Percentiles rank a stretch among this genome's conserved stretches.
Evolutionary conservation across 1,140 invertebrate species (phyloP).

Genomic region (Helicoverpa armigera): DNA sequence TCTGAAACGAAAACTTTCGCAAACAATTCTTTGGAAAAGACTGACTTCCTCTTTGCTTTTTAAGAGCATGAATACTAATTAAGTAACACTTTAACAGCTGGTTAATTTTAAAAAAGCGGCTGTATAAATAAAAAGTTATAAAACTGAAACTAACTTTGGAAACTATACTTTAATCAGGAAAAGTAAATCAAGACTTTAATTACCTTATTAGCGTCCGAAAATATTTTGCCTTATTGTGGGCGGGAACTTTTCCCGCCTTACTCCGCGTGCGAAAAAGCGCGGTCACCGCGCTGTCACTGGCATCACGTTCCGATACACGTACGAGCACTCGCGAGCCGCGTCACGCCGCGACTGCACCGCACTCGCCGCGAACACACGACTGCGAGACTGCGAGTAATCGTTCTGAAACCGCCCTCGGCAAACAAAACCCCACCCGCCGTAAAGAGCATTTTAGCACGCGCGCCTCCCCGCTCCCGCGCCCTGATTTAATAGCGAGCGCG

Average conservation of each 20-base stretch:
- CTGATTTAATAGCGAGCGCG: conserved; percentile 85
- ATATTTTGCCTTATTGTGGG: conserved; percentile 83
- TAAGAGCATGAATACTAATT: too few species aligned
- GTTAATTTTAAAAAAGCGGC: not conserved
- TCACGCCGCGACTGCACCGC: conserved; percentile 57
- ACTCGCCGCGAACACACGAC: conserved; percentile 57
- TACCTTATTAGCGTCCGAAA: conserved; percentile 86
- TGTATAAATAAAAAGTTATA: conserved; percentile 9
- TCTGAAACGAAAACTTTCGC: too few species aligned
- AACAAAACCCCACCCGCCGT: conserved; percentile 84
- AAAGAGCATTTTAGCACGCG: conserved; percentile 84
- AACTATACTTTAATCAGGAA: not conserved
- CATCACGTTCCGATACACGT: conserved; percentile 65
- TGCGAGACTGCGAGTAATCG: conserved; percentile 75
- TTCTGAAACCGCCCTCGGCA: conserved; percentile 84
- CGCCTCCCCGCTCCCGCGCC: conserved; percentile 77
- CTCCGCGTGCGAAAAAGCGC: conserved; percentile 71
- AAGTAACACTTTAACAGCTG: too few species aligned
- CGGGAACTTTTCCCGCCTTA: conserved; percentile 85
- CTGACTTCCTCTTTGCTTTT: too few species aligned
- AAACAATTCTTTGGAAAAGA: too few species aligned
- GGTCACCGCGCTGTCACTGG: conserved; percentile 80
- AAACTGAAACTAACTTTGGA: conserved; percentile 23
- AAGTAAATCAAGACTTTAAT: conserved; percentile 48
- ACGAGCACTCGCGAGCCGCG: conserved; percentile 68